Evolutionary conservation across 1,140 invertebrate species (phyloP), one percentile per base, ranked within the genome.

Genomic region (Thalassaphorura encarpata): DNA sequence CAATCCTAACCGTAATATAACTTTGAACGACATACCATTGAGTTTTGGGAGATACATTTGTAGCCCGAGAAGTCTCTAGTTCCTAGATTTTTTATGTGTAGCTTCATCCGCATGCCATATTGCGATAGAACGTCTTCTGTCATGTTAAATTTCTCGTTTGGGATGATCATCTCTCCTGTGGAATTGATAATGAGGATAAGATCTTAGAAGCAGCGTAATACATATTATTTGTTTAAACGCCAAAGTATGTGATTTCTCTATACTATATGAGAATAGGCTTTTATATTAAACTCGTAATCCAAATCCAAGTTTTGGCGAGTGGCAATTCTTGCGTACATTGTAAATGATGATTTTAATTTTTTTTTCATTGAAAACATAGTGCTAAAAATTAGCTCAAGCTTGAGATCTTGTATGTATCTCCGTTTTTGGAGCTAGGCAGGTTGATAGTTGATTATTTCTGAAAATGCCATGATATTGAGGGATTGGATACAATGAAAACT

Each of bases 21-120:
- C 89, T n/a, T n/a, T n/a, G n/a, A n/a, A n/a, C n/a, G n/a, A n/a
- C n/a, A n/a, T n/a, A n/a, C 89, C 54, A 93, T 83, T 29, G 84
- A 86, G 73, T 94, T 95, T 70, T 90, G 89, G 18, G 88, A 90
- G 58, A 91, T 88, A 72, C 90, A 95, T 67, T 87, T 89, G 75
- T 93, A 95, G 13, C 84, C 82, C 2, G 89, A 88, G 66, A 89
- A 82, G 72, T 95, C 90, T 31, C 77, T 77, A 77, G 54, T 83
- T 79, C 41, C 78, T 75, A 31, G 68, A 52, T 83, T 78, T 40
- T 78, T 75, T 29, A 94, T 84, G 19, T 83, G 77, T 23, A 95
- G 73, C 42, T 80, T 76, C 84, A 88, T 87, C 67, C 84, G 81
- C 2, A 86, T 80, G 62, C 83, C 82, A 72, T 88, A 88, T 64